Base-by-base conservation (phyloP, 2,888 invertebrate genomes). In the Ypsolopha sequella region DNA sequence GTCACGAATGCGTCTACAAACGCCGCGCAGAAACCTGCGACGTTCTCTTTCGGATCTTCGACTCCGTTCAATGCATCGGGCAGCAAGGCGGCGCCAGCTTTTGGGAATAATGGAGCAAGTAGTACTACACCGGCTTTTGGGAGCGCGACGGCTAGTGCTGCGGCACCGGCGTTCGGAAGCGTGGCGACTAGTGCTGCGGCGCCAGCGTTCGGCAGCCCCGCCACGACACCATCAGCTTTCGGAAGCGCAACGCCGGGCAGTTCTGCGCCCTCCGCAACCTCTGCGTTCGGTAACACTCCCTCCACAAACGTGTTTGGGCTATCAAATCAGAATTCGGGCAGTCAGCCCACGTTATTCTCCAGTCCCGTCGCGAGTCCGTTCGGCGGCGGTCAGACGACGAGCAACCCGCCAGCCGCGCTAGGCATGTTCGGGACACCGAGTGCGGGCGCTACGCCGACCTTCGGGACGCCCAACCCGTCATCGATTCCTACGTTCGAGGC, bases 31-130 rank as follows among this genome's bases (percentile, higher is more conserved):
- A 77, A 76, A 46, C 65, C 76, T 2, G 55, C 66, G 0, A 48
- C 72, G 0, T 80, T 79, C 54, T 57, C 68, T 3, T 82, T 82
- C 52, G 76, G 76, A 6, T 50, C 65, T 6, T 55, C 66, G 2
- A 64, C 66, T 35, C 60, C 67, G 6, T 75, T 76, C 45, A 70
- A 63, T 44, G 45, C 65, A 24, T 24, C 24, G 24, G 24, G 24
- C 3, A 58, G 54, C 48, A 63, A 50, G 41, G 44, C 3, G n/a
- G 13, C 43, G 43, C 43, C 43, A 7, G 13, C 13, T 9, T 43
- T 43, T 11, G 43, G 43, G 11, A 39, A 3, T n/a, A 39, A n/a
- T 39, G 43, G 13, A 7, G 7, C 43, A 3, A 45, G 34, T 24
- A 43, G 13, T 43, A 4, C 43, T 11, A 7, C 43, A 43, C 13